Base-by-base conservation (phyloP, 2,888 invertebrate genomes). In the Panzeria rudis region DNA sequence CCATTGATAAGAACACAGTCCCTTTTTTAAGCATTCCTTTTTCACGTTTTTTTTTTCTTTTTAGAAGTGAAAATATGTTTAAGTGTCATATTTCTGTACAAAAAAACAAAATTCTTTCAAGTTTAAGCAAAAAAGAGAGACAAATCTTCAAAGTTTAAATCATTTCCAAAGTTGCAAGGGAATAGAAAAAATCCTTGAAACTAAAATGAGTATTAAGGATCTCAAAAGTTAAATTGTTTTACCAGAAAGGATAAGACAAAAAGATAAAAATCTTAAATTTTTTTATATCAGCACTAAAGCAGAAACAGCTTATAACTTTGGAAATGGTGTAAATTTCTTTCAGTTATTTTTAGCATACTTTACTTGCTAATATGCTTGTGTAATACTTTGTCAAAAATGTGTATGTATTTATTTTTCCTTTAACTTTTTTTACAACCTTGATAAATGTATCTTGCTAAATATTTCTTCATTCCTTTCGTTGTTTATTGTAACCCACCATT, bases 1-100 rank as follows among this genome's bases (percentile, higher is more conserved):
- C 25, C 35, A 29, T 9, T 54, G 29, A 20, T 71, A 20, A 73
- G 23, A 41, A 56, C 56, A 47, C 7, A 20, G 5, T 41, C 54
- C n/a, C 35, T 56, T 35, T 62, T 71, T 17, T 25, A 47, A 35
- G 23, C 17, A 7, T 56, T 13, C 50, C 29, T 44, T 41, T 25
- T 56, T 56, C 35, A 29, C 32, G 23, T n/a, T 52, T 32, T 23
- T 20, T 29, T 38, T 68, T 38, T 38, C 11, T 62, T 41, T 56
- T 44, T 52, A 71, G n/a, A 72, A 50, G 17, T 64, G 35, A 23
- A 73, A 73, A 38, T 80, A 52, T 56, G 32, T 59, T 59, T 35
- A 54, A 25, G 56, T 56, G 29, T 61, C 13, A 17, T 47, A 64
- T 38, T 47, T 56, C 44, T 47, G 35, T 47, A 47, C 3, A 68